Evolutionary conservation across 2,888 invertebrate species (phyloP).

Genomic region (Philonicus albiceps): DNA sequence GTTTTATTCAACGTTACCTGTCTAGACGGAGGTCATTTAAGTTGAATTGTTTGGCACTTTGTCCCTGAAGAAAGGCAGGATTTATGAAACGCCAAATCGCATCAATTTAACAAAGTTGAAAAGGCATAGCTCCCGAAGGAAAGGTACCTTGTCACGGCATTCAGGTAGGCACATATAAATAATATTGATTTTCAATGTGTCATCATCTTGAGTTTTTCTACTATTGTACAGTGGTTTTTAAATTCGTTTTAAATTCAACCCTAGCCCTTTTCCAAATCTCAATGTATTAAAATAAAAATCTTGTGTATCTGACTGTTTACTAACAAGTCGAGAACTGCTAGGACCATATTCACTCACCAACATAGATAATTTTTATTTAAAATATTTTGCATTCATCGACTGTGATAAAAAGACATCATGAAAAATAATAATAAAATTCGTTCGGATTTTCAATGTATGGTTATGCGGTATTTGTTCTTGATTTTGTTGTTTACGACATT

Average conservation of each 20-base stretch:
- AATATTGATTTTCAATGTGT: not conserved
- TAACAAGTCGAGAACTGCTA: too few species aligned
- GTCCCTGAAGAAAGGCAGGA: not conserved
- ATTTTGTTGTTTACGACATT: too few species aligned
- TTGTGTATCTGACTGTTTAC: too few species aligned
- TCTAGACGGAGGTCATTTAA: slow-evolving; percentile 31
- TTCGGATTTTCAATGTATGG: too few species aligned
- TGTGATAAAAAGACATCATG: too few species aligned
- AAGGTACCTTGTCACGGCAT: not conserved
- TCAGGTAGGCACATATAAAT: not conserved
- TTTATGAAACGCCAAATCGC: slow-evolving; percentile 30
- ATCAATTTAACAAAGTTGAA: slow-evolving; percentile 6
- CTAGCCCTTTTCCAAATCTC: too few species aligned
- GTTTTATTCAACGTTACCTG: slow-evolving; percentile 29
- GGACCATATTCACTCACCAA: too few species aligned
- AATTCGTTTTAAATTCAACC: not conserved
- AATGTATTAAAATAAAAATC: too few species aligned
- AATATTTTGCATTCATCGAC: too few species aligned
- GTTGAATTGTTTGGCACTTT: slow-evolving; percentile 25
- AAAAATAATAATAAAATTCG: too few species aligned
- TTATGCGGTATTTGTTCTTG: too few species aligned
- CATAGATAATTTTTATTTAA: too few species aligned
- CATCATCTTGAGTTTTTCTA: not conserved
- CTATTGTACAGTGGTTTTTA: not conserved
- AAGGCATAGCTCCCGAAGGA: not conserved